Conservation (phyloP, 2,888 invertebrate species). For the Tetranychus piercei region DNA sequence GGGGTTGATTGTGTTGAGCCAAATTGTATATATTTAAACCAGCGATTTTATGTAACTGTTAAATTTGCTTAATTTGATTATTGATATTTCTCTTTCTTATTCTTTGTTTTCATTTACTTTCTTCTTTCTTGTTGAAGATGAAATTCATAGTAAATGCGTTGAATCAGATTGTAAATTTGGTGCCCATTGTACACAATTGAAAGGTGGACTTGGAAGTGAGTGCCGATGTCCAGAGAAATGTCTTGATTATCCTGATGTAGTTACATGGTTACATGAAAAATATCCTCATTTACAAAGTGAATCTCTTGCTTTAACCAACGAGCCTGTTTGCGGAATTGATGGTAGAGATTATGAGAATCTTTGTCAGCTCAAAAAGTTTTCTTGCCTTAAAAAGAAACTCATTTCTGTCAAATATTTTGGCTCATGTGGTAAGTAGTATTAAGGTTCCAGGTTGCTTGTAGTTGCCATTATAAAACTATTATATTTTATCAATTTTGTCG, state of each 20-base stretch:
- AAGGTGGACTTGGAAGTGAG: neutral
- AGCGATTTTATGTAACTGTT: too few species aligned
- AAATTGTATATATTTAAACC: too few species aligned
- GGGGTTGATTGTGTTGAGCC: too few species aligned
- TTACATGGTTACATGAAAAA: neutral
- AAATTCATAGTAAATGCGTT: neutral
- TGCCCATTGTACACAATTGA: neutral
- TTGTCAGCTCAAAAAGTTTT: constrained; percentile 3
- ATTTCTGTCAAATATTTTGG: constrained; percentile 12
- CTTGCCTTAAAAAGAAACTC: neutral
- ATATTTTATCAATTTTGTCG: neutral
- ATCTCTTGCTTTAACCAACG: neutral
- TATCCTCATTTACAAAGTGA: neutral
- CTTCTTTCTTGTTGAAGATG: neutral
- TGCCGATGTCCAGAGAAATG: constrained; percentile 9
- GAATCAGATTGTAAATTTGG: neutral
- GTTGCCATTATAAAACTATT: neutral
- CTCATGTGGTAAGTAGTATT: constrained; percentile 5
- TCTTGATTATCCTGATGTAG: constrained; percentile 2
- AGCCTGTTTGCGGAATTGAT: constrained; percentile 9
- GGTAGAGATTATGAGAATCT: constrained; percentile 5
- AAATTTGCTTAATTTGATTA: neutral
- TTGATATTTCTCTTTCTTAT: neutral
- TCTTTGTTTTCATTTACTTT: neutral
- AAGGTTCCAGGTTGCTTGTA: neutral